Base-by-base conservation (phyloP, 2,113 vertebrate genomes). In the Microcebus ravelobensis region DNA sequence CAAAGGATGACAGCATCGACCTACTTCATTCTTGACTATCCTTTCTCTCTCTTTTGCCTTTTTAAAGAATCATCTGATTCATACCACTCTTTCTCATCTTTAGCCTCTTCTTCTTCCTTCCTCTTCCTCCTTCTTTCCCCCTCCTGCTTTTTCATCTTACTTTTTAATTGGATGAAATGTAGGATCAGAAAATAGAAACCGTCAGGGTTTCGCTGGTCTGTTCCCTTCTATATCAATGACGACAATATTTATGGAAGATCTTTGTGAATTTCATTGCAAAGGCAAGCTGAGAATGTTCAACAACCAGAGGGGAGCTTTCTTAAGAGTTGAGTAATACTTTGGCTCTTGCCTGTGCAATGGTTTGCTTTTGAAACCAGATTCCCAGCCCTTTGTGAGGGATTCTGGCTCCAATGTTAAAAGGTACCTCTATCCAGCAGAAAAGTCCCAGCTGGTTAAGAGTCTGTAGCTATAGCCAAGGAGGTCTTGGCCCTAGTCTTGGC, bases 321-420 rank as follows among this genome's bases (percentile, higher is more conserved):
- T 83, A 91, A 76, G 70, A 96, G 57, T 31, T 36, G 29, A 93
- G 88, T 52, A 9, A 83, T 48, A 45, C 42, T 84, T 94, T 65
- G 31, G n/a, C 50, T 96, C 94, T 92, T 45, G 48, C 71, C 74
- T 87, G 45, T 65, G 95, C 45, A 80, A 1, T 80, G 76, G 55
- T 91, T 90, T 82, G 91, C 36, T 82, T 96, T 94, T 81, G 59
- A 89, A 96, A 91, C 77, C 87, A 87, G 87, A 91, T 90, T 80
- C 48, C 29, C 34, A 91, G 91, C 8, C 45, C 61, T 89, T 77
- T 63, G 50, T 0, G 5, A 93, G 36, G 34, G 63, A 55, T 77
- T 81, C 61, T 39, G 82, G 77, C 45, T 96, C 76, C 8, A 23
- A 0, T 11, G 13, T 88, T 65, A 87, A 94, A 88, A 96, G 8